Conservation (phyloP, 2,888 invertebrate genomes). For the Choreutis nemorana region DNA sequence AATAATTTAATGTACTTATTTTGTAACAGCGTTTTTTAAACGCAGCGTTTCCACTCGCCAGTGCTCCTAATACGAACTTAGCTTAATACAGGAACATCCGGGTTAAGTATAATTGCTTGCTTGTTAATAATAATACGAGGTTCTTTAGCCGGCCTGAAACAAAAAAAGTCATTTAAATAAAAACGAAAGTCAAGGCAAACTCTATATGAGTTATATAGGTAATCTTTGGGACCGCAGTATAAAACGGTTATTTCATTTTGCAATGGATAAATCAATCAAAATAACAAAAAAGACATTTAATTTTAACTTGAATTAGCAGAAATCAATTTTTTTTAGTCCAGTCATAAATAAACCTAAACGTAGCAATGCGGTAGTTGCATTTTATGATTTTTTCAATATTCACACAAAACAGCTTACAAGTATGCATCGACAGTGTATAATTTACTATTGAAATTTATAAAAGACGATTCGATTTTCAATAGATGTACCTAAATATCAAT, state of each 20-base stretch:
- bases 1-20: too few relatives aligned
- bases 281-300: constrained; percentile 1
- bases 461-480: not conserved
- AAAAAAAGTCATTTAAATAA: constrained; percentile 10
- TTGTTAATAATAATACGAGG: constrained; percentile 8
- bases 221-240: not conserved
- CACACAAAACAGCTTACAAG: not conserved
- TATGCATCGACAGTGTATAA: not conserved
- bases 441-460: not conserved
- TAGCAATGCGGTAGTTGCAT: too few relatives aligned
- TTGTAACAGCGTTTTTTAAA: too few relatives aligned
- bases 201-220: not conserved
- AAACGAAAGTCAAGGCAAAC: not conserved
- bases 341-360: too few relatives aligned
- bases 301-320: constrained; percentile 1
- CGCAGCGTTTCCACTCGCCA: too few relatives aligned
- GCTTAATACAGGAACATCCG: constrained; percentile 44
- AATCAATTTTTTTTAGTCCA: not conserved
- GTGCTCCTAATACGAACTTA: too few relatives aligned
- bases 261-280: not conserved
- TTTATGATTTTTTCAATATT: not conserved
- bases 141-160: constrained; percentile 37
- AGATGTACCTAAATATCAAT: too few relatives aligned
- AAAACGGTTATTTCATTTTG: not conserved
- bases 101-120: constrained; percentile 33